Conservation (phyloP, 2,888 invertebrate species). For the Fissipunctia ypsillon region DNA sequence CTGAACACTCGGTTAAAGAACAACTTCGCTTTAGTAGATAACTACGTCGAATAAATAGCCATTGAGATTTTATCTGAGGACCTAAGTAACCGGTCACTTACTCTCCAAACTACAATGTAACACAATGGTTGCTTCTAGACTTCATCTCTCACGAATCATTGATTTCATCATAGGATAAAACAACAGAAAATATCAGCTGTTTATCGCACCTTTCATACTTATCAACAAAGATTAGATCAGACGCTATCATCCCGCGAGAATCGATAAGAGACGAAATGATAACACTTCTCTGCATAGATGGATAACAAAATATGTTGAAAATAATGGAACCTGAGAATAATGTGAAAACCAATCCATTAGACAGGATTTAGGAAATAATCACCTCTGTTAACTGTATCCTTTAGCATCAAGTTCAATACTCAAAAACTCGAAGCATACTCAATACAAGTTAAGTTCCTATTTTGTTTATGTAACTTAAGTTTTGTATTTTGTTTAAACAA, state of each 20-base stretch:
- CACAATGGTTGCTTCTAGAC: slow-evolving; percentile 29
- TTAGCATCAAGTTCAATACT: background rate
- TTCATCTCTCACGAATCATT: slow-evolving; percentile 16
- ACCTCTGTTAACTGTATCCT: background rate
- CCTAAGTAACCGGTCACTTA: background rate
- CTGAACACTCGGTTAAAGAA: background rate
- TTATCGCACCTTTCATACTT: slow-evolving; percentile 43
- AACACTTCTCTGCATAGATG: background rate
- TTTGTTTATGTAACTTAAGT: no score
- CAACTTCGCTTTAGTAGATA: background rate
- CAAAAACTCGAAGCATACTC: background rate
- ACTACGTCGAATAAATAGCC: background rate
- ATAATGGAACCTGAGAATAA: background rate
- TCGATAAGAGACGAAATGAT: slow-evolving; percentile 42
- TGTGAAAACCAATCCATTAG: background rate
- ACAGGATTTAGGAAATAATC: background rate
- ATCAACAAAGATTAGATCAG: slow-evolving; percentile 43
- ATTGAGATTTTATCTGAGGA: background rate
- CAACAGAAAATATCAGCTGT: slow-evolving; percentile 31
- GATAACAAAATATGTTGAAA: slow-evolving; percentile 6
- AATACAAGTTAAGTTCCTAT: no score
- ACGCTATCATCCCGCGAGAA: slow-evolving; percentile 26
- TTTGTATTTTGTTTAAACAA: no score
- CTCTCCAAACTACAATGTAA: background rate
- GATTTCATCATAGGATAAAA: slow-evolving; percentile 18